Conservation (phyloP, 2,113 vertebrate species). For the Promerops cafer region DNA sequence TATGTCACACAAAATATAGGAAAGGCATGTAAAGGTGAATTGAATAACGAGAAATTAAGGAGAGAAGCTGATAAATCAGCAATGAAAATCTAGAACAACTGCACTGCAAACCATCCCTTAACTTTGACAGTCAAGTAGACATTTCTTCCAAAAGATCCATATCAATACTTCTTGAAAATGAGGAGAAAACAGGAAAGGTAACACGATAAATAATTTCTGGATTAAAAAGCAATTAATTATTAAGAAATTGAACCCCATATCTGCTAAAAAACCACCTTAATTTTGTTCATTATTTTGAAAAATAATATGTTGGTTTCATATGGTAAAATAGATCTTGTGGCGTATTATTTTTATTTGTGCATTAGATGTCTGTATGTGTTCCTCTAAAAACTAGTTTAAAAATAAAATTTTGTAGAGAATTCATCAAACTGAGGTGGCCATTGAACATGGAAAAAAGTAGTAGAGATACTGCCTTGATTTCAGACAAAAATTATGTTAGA, state of each 20-base stretch:
- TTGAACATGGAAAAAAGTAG: background rate
- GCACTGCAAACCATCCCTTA: background rate
- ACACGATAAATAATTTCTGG: background rate
- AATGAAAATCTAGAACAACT: background rate
- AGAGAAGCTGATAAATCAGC: background rate
- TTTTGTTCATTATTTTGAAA: background rate
- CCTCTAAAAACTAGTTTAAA: background rate
- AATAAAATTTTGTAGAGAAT: background rate
- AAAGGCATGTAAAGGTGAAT: background rate
- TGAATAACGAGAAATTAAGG: background rate
- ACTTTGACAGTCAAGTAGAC: background rate
- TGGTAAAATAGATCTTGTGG: background rate
- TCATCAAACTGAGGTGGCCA: background rate
- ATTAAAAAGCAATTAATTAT: background rate
- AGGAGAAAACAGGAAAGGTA: background rate
- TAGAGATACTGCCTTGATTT: background rate
- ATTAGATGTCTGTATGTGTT: background rate
- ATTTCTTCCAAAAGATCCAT: background rate
- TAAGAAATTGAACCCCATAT: background rate
- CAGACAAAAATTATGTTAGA: background rate
- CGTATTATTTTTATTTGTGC: background rate
- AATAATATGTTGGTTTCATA: rapidly evolving
- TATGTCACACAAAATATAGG: background rate
- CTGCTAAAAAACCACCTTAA: background rate
- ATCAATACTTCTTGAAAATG: background rate